phyloP scores from a whole-genome alignment of 2,888 invertebrate genomes.

The Molanna angustata region DNA sequence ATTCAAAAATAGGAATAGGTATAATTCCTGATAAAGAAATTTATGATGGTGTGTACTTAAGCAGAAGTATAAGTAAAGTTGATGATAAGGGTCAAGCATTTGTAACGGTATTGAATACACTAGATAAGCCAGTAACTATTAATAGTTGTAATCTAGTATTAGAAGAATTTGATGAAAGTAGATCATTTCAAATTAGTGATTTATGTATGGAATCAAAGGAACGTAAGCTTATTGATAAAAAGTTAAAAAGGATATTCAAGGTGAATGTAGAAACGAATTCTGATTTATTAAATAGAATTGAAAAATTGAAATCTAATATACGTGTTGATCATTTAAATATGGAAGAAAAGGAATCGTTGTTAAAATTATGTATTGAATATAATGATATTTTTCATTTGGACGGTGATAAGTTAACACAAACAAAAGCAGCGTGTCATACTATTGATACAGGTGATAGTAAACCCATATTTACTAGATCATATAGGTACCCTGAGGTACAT shows the following conservation, averaged over 20 bases:
- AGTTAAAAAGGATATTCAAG: neutral
- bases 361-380: constrained; percentile 32
- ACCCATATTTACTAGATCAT: constrained; percentile 38
- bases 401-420: constrained; percentile 32
- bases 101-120: neutral
- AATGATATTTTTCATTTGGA: constrained; percentile 35
- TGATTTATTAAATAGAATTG: constrained; percentile 10
- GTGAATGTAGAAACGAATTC: neutral
- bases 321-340: constrained; percentile 32
- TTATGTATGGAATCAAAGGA: too few species aligned
- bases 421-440: constrained; percentile 13
- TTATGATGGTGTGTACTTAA: constrained; percentile 1
- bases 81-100: neutral
- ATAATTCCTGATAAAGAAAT: neutral
- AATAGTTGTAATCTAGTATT: neutral
- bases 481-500: constrained; percentile 39
- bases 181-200: neutral
- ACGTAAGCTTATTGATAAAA: too few species aligned
- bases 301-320: constrained; percentile 22
- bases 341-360: constrained; percentile 32
- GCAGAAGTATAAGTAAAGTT: neutral
- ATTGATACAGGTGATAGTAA: constrained; percentile 15
- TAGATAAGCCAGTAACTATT: neutral
- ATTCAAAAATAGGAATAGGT: neutral
- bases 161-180: neutral